A percentile compares a stretch with the other conserved stretches of the same genome.
Conservation (phyloP, 2,888 invertebrate species). For the Chrysolina oricalcia region DNA sequence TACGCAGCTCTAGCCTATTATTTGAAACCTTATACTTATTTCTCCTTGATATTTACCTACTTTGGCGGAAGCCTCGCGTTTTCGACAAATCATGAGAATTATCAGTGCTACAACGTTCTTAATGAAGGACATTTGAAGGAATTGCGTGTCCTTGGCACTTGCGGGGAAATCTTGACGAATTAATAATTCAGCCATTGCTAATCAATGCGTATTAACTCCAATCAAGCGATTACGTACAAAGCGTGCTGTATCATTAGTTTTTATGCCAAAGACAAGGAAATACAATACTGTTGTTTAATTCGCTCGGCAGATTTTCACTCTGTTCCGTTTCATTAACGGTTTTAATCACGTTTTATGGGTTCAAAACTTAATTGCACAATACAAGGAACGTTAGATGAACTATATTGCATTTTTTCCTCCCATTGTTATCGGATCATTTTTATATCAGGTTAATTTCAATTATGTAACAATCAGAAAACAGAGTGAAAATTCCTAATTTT, state of each 20-base stretch:
- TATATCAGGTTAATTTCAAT: no score
- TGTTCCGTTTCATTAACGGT: no score
- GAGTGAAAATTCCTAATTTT: no score
- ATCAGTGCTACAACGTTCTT: neutral
- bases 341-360: no score
- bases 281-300: neutral
- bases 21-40: constrained; percentile 12
- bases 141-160: neutral
- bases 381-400: no score
- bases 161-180: neutral
- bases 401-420: no score
- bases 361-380: no score
- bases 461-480: no score
- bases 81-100: constrained; percentile 2
- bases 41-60: neutral
- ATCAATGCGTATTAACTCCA: constrained; percentile 4
- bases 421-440: no score
- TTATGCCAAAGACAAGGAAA: neutral
- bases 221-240: neutral
- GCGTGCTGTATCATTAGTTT: neutral
- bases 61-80: neutral
- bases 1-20: constrained; percentile 4
- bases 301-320: neutral
- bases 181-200: neutral
- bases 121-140: neutral